A percentile compares a stretch with the other conserved stretches of the same genome.
Conservation (phyloP, 2,113 vertebrate genomes). For the Urocynchramus pylzowi region DNA sequence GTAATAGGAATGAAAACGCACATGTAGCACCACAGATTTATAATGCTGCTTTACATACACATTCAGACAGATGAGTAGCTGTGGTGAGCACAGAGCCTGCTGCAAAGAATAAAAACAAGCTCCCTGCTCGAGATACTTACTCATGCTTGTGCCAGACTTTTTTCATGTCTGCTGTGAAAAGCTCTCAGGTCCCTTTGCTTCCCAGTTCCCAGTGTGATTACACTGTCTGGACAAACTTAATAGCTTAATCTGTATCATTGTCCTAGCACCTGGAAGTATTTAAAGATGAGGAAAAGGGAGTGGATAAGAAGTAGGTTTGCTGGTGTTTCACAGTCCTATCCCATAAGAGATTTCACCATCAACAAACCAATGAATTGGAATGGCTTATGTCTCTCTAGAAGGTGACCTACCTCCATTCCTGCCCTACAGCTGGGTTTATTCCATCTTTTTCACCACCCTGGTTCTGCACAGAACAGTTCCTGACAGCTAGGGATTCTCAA, state of each 20-base stretch:
- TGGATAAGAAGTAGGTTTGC: background rate
- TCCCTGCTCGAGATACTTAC: background rate
- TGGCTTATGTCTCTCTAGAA: background rate
- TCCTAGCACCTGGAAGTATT: background rate
- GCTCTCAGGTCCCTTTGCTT: background rate
- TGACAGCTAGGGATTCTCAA: background rate
- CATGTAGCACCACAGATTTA: constrained; percentile 31
- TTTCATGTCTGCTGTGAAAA: background rate
- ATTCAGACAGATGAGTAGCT: constrained; percentile 33
- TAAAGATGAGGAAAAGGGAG: background rate
- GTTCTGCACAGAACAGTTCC: background rate
- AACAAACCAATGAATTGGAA: background rate
- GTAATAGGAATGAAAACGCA: constrained; percentile 59
- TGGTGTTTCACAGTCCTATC: background rate
- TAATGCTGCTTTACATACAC: constrained; percentile 28
- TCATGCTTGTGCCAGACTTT: background rate
- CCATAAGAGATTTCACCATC: background rate
- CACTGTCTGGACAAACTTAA: background rate
- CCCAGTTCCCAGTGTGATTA: background rate
- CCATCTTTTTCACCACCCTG: background rate
- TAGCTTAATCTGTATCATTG: background rate
- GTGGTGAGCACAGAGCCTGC: background rate
- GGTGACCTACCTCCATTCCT: background rate
- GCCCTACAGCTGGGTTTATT: background rate
- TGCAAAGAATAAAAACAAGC: constrained; percentile 30